phyloP scores from a whole-genome alignment of 2,888 invertebrate genomes.

The Elysia crispata region DNA sequence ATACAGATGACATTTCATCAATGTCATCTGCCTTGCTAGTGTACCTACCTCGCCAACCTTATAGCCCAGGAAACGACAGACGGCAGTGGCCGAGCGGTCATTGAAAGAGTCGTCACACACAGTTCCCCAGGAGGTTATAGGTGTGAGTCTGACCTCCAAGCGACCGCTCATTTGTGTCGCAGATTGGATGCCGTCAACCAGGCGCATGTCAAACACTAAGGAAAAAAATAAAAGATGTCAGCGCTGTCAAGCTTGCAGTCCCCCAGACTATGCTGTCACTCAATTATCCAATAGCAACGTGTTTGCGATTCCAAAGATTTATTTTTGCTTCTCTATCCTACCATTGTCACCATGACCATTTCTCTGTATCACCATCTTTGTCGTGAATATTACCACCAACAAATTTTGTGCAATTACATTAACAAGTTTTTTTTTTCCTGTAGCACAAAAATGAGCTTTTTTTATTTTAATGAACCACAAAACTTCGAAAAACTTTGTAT shows the following conservation, averaged over 20 bases:
- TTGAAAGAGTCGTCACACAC: slow-evolving; percentile 44
- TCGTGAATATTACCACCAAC: no score
- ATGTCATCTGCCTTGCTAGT: no score
- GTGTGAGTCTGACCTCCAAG: slow-evolving; percentile 36
- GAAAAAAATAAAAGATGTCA: background rate
- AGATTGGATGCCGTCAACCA: slow-evolving; percentile 11
- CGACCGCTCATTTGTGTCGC: background rate
- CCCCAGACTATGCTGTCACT: no score
- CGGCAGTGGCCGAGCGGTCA: slow-evolving; percentile 6
- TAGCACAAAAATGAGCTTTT: background rate
- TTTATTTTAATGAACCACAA: no score
- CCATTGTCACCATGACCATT: background rate
- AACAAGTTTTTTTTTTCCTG: background rate
- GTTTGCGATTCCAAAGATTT: background rate
- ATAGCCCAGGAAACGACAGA: slow-evolving; percentile 39
- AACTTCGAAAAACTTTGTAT: no score
- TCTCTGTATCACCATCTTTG: background rate
- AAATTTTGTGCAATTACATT: background rate
- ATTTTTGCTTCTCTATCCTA: background rate
- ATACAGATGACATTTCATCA: no score
- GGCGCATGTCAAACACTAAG: slow-evolving; percentile 42
- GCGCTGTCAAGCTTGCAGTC: no score
- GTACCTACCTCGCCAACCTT: slow-evolving; percentile 44
- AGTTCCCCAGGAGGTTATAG: slow-evolving; percentile 31
- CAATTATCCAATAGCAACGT: no score